These are phyloP conservation scores for Prosopocoilus inquinatus DNA, from an alignment of 2,888 invertebrate species.

Conservation along the genomic window DNA sequence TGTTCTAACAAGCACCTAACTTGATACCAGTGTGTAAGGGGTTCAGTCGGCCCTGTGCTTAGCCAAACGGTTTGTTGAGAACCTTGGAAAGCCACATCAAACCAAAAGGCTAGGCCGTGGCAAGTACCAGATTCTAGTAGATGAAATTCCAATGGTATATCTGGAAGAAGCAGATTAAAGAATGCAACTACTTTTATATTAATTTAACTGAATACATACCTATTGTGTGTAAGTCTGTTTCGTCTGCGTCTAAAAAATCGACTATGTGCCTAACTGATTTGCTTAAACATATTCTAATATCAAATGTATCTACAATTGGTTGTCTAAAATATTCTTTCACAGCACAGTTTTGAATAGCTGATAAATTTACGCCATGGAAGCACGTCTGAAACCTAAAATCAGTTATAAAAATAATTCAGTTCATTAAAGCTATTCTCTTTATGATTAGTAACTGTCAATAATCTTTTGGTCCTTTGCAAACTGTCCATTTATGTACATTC, in stretches of 20 bases:
- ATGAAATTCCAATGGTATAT: conserved; percentile 92
- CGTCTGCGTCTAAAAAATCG: conserved; percentile 89
- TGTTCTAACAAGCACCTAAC: conserved; percentile 92
- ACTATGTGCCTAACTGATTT: conserved; percentile 90
- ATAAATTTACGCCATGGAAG: conserved; percentile 96
- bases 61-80: conserved; percentile 90
- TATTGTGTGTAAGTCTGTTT: conserved; percentile 92
- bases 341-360: conserved; percentile 86
- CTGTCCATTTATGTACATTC: background rate
- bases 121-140: conserved; percentile 90
- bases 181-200: background rate
- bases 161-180: conserved; percentile 42
- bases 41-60: conserved; percentile 96
- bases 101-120: conserved; percentile 99
- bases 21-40: conserved; percentile 99
- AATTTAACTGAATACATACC: conserved; percentile 41
- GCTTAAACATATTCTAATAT: conserved; percentile 94
- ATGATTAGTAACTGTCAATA: too few relatives aligned
- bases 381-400: conserved; percentile 79
- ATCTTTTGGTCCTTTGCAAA: too few relatives aligned
- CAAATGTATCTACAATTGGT: conserved; percentile 98
- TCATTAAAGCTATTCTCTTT: too few relatives aligned
- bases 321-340: conserved; percentile 97
- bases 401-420: background rate
- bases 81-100: conserved; percentile 96